Conservation (phyloP, 2,888 invertebrate species). For the Drosophila mulleri region DNA sequence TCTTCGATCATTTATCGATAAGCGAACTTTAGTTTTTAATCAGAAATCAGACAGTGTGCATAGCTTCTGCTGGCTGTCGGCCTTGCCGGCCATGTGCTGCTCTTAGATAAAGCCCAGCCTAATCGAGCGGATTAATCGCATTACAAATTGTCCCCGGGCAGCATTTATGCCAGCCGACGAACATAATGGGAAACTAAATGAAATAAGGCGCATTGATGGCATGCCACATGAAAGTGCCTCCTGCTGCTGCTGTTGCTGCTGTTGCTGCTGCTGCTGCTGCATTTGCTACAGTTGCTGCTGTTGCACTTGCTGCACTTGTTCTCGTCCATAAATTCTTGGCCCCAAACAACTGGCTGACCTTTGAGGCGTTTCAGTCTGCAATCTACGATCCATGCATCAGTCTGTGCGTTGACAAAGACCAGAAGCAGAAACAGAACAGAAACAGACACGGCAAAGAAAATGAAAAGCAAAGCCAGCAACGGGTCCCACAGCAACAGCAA, state of each 20-base stretch:
- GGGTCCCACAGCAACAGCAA: background rate
- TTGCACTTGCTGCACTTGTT: conserved; percentile 53
- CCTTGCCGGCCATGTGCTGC: conserved; percentile 29
- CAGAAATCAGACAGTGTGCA: background rate
- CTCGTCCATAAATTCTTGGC: conserved; percentile 49
- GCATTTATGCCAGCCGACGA: conserved; percentile 56
- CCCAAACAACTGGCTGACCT: conserved; percentile 51
- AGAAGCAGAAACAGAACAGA: conserved; percentile 12
- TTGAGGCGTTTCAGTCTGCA: conserved; percentile 27
- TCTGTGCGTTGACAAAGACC: conserved; percentile 49
- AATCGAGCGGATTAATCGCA: conserved; percentile 75
- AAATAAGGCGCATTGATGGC: conserved; percentile 64
- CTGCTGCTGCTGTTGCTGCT: conserved; percentile 24
- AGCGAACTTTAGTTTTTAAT: background rate
- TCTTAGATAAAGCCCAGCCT: conserved; percentile 52
- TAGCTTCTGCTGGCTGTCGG: conserved; percentile 8
- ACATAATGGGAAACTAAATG: conserved; percentile 65
- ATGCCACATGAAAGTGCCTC: conserved; percentile 60
- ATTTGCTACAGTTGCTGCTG: background rate
- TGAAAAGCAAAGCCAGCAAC: conserved; percentile 1
- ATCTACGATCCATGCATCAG: conserved; percentile 22
- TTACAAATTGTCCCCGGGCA: conserved; percentile 73
- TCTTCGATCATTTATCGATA: background rate
- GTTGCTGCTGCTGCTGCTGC: background rate
- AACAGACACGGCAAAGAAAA: background rate